Evolutionary conservation across 2,113 vertebrate genomes (phyloP).

Genomic region (Atractosteus spatula): DNA sequence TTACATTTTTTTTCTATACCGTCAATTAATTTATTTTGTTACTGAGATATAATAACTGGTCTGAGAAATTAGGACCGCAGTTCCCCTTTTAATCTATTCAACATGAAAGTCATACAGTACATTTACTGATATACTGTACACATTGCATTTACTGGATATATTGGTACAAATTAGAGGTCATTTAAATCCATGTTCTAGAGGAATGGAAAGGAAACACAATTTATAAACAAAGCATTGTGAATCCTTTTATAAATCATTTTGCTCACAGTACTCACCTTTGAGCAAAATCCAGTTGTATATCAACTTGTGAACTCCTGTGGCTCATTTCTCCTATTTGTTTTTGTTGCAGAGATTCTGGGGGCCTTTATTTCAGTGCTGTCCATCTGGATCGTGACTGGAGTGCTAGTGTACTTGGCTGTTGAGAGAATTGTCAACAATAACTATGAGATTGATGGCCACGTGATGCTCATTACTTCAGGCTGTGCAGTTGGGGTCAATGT

Average conservation of each 20-base stretch:
- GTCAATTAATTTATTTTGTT: no score
- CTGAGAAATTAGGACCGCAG: no score
- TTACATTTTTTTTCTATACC: no score
- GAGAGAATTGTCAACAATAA: conserved; percentile 84
- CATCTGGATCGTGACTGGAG: conserved; percentile 91
- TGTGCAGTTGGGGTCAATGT: conserved; percentile 86
- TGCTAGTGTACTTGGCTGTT: conserved; percentile 86
- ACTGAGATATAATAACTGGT: no score
- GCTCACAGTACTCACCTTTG: background rate
- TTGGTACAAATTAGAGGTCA: no score
- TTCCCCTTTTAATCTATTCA: no score
- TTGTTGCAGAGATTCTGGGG: conserved; percentile 80
- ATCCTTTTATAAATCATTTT: background rate
- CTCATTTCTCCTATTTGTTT: background rate
- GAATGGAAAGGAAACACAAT: background rate
- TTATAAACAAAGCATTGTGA: background rate
- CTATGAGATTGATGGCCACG: conserved; percentile 86
- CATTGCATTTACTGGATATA: no score
- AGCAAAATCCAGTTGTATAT: background rate
- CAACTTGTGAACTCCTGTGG: background rate
- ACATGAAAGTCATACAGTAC: no score
- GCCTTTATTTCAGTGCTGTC: conserved; percentile 87
- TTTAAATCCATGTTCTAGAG: no score
- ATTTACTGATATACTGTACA: no score
- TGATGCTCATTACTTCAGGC: conserved; percentile 88